Evolutionary conservation across 2,888 invertebrate species (phyloP), one percentile per base, ranked within the genome.

Genomic region (Campopleginae sp.): DNA sequence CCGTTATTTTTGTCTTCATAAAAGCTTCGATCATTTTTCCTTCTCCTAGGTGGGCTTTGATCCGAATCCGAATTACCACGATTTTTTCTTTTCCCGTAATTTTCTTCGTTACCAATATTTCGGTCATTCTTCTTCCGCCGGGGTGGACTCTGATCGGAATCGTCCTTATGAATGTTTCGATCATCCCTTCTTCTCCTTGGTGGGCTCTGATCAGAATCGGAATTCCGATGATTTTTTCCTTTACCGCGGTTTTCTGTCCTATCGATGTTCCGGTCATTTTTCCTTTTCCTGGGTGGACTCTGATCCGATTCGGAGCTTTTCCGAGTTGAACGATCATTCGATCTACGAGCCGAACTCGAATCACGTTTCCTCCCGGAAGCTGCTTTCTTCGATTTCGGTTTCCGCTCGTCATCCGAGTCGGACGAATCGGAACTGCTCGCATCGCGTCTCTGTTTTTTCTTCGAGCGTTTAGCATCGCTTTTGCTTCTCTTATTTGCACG

Each of bases 201-300:
- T 12, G 87, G 84, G 74, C 87, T 88, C 19, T 79, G 51, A 77
- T 89, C 87, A n/a, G 84, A 87, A 77, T 54, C 54, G 23, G 54
- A 54, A 23, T 54, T 10, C 14, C 44, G 14, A 23, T 14, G 66
- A 44, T 44, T 66, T 42, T 14, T 14, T 7, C 6, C 23, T 68
- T 10, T 44, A 2, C 66, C 33, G 6, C 42, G 23, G 14, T 27
- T 10, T 12, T 66, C 65, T 8, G 19, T 12, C 4, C 19, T 42
- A 1, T 66, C 65, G 10, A 38, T 3, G n/a, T 5, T 14, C 3
- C 65, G 33, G 19, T 66, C 19, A 4, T 66, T 6, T 61, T 72
- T 75, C 76, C 89, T 51, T 91, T 92, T 75, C 65, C 86, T 91
- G 91, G 90, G 90, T 27, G 92, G 91, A 87, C 91, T 92, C 19